Conservation (phyloP, 2,113 vertebrate species). For the Gasterosteus aculeatus region DNA sequence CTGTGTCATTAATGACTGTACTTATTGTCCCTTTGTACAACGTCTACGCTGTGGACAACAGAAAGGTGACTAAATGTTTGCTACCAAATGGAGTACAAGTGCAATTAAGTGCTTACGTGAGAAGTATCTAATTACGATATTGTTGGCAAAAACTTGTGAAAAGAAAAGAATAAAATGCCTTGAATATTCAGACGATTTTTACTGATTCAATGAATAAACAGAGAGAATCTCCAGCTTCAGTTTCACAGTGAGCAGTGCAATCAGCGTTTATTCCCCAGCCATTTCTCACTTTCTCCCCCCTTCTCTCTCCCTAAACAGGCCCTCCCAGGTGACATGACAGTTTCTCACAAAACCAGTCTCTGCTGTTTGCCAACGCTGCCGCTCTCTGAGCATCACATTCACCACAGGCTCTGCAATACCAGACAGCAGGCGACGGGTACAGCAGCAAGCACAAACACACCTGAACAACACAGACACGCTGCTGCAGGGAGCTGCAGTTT, state of each 20-base stretch:
- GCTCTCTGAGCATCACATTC: slow-evolving; percentile 63
- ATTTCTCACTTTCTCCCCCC: slow-evolving; percentile 15
- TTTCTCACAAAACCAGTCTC: slow-evolving; percentile 60
- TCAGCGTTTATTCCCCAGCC: slow-evolving; percentile 48
- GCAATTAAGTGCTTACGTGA: background rate
- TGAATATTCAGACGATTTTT: slow-evolving; percentile 2
- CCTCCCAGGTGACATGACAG: slow-evolving; percentile 62
- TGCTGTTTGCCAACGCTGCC: slow-evolving; percentile 66
- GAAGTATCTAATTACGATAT: background rate
- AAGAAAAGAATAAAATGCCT: background rate
- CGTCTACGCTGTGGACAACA: slow-evolving; percentile 20
- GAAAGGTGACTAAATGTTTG: background rate
- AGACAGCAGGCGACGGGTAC: slow-evolving; percentile 55
- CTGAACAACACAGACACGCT: slow-evolving; percentile 64
- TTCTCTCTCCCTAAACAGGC: slow-evolving; percentile 38
- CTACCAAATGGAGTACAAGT: background rate
- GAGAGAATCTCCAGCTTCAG: slow-evolving; percentile 27
- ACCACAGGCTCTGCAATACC: slow-evolving; percentile 66
- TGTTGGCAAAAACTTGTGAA: background rate
- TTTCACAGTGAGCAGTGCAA: slow-evolving; percentile 46
- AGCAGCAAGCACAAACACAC: slow-evolving; percentile 67
- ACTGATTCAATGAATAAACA: slow-evolving; percentile 32
- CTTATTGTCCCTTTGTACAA: slow-evolving; percentile 24
- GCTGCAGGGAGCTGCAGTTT: slow-evolving; percentile 57
- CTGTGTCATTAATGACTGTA: slow-evolving; percentile 13